Base-by-base conservation (phyloP, 2,113 vertebrate species). In the Syrrhaptes paradoxus region DNA sequence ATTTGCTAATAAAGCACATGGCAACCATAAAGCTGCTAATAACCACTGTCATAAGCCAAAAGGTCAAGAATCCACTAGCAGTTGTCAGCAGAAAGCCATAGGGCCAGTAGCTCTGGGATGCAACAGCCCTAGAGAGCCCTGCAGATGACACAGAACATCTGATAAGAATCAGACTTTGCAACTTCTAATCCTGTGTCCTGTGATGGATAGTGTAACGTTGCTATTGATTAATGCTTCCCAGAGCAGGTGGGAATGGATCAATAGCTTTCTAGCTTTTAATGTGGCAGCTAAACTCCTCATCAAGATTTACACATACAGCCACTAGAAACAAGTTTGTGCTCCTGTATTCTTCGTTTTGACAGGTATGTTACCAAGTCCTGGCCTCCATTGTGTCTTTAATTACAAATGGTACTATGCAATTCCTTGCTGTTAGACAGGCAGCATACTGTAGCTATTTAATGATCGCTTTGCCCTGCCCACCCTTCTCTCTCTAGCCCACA, bases 371-470 rank as follows among this genome's bases (percentile, higher is more conserved):
- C 58, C 51, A 88, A 78, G n/a, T 71, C 63, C 79, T 93, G 73
- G 90, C 65, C 43, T 93, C 61, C 57, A 65, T 17, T 90, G 57
- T 72, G 58, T 68, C 73, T 92, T 82, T 78, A 75, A 54, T 79
- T 67, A 75, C 51, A 87, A 65, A 79, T 32, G 46, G n/a, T 41
- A 86, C 32, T 38, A 84, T 71, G 67, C 28, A 83, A 86, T 91
- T 92, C 52, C 59, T 84, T 3, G 3, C 15, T 63, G 51, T 71
- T 74, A 79, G 68, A 58, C 41, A 81, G 59, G 63, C 58, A 93
- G 45, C 61, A 59, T 71, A 74, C n/a, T 94, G 77, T 52, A 94
- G 43, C 17, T 90, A 26, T 91, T 94, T 81, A 94, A 76, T 67
- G 17, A 89, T 52, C 36, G 11, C 41, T 85, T 76, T 73, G 58